These are phyloP conservation scores for Xiphophorus hellerii DNA, from an alignment of 2,113 vertebrate species.

Conservation along the genomic window DNA sequence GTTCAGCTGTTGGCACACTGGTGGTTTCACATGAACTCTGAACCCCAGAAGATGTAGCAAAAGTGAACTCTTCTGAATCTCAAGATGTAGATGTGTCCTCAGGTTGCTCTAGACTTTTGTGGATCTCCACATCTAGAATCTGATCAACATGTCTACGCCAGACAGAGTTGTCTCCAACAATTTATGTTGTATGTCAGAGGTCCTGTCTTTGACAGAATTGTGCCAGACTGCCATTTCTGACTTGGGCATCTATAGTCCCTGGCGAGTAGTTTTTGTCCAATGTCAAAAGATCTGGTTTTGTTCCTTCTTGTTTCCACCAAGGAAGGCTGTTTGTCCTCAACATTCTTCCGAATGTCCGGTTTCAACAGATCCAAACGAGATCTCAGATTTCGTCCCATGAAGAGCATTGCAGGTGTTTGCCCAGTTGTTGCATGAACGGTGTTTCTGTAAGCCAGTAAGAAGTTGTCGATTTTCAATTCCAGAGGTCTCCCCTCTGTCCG, in stretches of 20 bases:
- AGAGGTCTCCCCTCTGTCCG: not conserved
- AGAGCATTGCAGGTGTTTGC: too few species aligned
- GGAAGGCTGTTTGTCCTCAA: too few species aligned
- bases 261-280: slow-evolving; percentile 48
- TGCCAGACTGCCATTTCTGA: too few species aligned
- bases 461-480: not conserved
- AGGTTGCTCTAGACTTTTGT: not conserved
- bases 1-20: not conserved
- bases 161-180: not conserved
- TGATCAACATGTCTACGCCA: not conserved
- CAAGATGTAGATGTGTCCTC: not conserved
- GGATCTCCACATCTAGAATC: not conserved
- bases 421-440: too few species aligned
- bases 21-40: not conserved
- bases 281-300: not conserved
- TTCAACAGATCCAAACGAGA: too few species aligned
- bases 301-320: too few species aligned
- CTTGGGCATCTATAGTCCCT: slow-evolving; percentile 28
- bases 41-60: not conserved
- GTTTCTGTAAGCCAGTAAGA: too few species aligned
- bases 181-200: too few species aligned
- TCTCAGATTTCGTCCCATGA: too few species aligned
- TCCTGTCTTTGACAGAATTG: too few species aligned
- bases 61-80: not conserved
- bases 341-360: too few species aligned